phyloP scores from a whole-genome alignment of 2,888 invertebrate genomes.

The Gymnoscelis rufifasciata region DNA sequence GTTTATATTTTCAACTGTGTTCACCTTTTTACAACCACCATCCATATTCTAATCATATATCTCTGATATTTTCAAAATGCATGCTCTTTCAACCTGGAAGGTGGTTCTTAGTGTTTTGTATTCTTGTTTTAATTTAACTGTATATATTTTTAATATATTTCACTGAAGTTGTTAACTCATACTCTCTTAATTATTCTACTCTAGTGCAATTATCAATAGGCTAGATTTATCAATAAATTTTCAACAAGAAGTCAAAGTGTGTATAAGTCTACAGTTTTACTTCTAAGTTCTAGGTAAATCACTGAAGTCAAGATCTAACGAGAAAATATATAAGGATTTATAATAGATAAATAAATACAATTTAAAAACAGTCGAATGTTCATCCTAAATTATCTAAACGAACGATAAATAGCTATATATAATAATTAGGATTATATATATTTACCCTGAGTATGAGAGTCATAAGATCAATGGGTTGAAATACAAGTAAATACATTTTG shows the following conservation, averaged over 20 bases:
- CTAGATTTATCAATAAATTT: conserved; percentile 55
- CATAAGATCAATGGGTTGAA: conserved; percentile 67
- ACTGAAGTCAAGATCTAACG: conserved; percentile 41
- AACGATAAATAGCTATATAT: conserved; percentile 49
- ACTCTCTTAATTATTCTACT: conserved; percentile 42
- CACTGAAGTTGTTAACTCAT: conserved; percentile 20
- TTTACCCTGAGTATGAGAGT: conserved; percentile 75
- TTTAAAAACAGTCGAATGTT: conserved; percentile 58
- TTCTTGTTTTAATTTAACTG: neutral
- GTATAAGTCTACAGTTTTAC: conserved; percentile 46
- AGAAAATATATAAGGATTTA: conserved; percentile 31
- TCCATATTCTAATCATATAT: too few species aligned
- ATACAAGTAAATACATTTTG: conserved; percentile 42
- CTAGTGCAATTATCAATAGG: conserved; percentile 62
- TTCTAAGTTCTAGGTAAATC: conserved; percentile 49
- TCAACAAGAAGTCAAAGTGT: conserved; percentile 54
- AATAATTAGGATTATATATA: conserved; percentile 56
- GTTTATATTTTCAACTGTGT: too few species aligned
- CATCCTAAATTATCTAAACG: conserved; percentile 45
- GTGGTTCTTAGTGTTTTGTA: neutral
- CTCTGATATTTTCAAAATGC: conserved; percentile 30
- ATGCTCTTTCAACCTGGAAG: too few species aligned
- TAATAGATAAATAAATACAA: conserved; percentile 22
- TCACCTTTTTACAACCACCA: too few species aligned
- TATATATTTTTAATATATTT: conserved; percentile 25